Evolutionary conservation across 2,888 invertebrate genomes (phyloP).

Genomic region (Diplazon laetatorius): DNA sequence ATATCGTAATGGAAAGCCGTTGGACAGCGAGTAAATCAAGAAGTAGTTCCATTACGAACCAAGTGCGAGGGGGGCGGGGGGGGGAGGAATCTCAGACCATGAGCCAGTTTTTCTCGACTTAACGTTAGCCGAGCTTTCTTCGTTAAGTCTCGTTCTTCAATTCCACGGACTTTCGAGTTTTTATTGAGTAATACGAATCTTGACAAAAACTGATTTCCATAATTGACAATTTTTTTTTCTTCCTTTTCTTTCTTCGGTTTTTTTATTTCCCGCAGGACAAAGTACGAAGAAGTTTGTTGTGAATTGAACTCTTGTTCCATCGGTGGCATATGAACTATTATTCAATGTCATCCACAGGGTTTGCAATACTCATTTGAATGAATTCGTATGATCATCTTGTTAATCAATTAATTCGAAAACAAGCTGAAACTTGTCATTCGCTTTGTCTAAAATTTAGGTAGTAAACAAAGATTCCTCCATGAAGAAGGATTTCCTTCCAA

Average conservation of each 20-base stretch:
- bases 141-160: background rate
- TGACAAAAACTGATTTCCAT: constrained; percentile 42
- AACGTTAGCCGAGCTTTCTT: constrained; percentile 10
- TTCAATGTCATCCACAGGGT: no score
- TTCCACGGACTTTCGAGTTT: constrained; percentile 12
- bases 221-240: constrained; percentile 3
- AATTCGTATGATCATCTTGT: no score
- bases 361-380: no score
- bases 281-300: background rate
- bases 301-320: background rate
- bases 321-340: no score
- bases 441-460: no score
- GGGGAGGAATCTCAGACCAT: constrained; percentile 26
- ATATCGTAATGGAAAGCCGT: constrained; percentile 60
- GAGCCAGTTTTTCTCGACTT: constrained; percentile 24
- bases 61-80: no score
- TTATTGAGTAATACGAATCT: constrained; percentile 41
- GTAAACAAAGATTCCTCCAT: no score
- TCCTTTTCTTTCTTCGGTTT: background rate
- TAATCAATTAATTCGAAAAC: no score
- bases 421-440: no score
- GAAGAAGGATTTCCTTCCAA: no score
- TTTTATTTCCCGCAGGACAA: no score
- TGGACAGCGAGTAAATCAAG: constrained; percentile 55
- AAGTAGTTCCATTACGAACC: constrained; percentile 47